These are phyloP conservation scores for Abrostola tripartita DNA, from an alignment of 2,888 invertebrate genomes.

Conservation along the genomic window DNA sequence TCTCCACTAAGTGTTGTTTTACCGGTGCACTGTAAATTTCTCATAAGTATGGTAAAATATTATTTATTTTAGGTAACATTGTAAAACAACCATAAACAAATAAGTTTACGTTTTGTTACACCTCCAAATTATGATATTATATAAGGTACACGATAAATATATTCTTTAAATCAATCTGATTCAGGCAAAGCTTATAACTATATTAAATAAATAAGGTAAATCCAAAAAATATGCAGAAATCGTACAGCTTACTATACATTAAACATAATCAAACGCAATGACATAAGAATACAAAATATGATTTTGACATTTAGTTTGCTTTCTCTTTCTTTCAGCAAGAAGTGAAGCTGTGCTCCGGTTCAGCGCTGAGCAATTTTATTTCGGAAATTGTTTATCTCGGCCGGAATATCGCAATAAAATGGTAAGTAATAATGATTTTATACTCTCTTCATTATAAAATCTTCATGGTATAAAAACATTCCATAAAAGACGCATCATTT, in stretches of 20 bases:
- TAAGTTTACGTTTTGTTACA: not conserved
- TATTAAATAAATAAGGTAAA: no score
- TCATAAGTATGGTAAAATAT: not conserved
- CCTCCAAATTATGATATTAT: not conserved
- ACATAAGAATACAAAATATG: not conserved
- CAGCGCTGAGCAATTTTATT: conserved; percentile 95
- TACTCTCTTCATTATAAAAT: no score
- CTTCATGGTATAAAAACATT: no score
- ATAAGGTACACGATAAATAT: no score
- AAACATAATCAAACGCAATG: conserved; percentile 18
- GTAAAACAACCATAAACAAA: not conserved
- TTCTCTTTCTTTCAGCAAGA: conserved; percentile 71
- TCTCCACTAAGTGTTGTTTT: no score
- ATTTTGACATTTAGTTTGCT: conserved; percentile 29
- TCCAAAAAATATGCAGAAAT: no score
- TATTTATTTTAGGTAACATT: not conserved
- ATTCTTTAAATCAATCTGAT: no score
- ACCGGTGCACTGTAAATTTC: not conserved
- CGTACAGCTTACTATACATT: no score
- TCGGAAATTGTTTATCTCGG: conserved; percentile 94
- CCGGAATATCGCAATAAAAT: conserved; percentile 90
- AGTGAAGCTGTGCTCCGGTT: conserved; percentile 90
- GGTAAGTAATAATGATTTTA: conserved; percentile 79
- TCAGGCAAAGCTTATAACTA: no score
- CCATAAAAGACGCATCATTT: not conserved